Percentiles rank a stretch among this genome's conserved stretches.
These are phyloP conservation scores for Onthophagus sagittarius DNA, from an alignment of 2,888 invertebrate species.

Conservation along the genomic window DNA sequence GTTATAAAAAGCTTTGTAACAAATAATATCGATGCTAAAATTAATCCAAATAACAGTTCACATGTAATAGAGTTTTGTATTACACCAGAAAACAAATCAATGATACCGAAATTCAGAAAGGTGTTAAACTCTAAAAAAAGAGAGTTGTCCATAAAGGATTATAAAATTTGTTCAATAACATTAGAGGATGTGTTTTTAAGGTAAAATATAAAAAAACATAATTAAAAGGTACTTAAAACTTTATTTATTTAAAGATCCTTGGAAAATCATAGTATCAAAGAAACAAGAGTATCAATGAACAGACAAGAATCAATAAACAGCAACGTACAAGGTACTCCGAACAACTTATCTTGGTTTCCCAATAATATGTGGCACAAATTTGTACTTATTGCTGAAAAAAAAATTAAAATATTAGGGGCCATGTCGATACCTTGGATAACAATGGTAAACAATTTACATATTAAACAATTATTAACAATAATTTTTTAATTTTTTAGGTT, in stretches of 20 bases:
- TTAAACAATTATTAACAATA: too few species aligned
- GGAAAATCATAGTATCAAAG: too few species aligned
- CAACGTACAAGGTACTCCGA: neutral
- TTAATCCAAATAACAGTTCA: neutral
- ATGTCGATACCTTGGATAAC: neutral
- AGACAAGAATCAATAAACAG: neutral
- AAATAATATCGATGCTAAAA: neutral
- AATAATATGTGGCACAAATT: neutral
- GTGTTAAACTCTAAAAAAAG: constrained; percentile 58
- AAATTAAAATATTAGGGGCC: neutral
- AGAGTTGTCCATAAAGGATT: constrained; percentile 57
- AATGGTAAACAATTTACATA: neutral
- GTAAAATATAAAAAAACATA: constrained; percentile 38
- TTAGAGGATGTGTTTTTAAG: constrained; percentile 90
- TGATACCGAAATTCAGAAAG: constrained; percentile 61
- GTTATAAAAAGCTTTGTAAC: neutral
- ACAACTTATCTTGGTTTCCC: neutral
- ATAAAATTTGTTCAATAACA: constrained; percentile 56
- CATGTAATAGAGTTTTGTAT: neutral
- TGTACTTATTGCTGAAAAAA: neutral
- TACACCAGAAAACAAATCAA: constrained; percentile 44
- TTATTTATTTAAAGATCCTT: too few species aligned
- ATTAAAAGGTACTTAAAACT: too few species aligned
- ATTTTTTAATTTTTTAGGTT: constrained; percentile 10
- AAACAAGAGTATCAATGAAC: neutral